A percentile compares a stretch with the other conserved stretches of the same genome.
Conservation (phyloP, 2,113 vertebrate genomes). For the Cyanoliseus patagonus region DNA sequence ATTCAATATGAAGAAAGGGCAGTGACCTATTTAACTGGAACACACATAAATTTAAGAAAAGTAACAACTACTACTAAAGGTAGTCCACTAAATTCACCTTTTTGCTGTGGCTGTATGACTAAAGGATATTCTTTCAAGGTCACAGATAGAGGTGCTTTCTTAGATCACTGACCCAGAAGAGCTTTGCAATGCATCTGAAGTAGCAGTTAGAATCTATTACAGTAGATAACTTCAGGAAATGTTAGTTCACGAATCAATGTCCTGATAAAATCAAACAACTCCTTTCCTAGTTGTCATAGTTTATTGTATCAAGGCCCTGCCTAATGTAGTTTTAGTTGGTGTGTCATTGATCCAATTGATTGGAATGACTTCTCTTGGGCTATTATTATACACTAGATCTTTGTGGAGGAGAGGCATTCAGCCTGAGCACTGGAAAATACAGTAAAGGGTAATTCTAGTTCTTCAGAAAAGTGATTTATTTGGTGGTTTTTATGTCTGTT, state of each 20-base stretch:
- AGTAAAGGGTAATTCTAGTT: background rate
- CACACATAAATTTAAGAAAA: background rate
- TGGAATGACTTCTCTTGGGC: background rate
- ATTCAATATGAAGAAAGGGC: background rate
- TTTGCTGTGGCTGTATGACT: background rate
- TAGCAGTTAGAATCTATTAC: background rate
- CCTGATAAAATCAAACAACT: slow-evolving; percentile 35
- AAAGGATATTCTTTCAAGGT: background rate
- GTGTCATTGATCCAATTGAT: slow-evolving; percentile 40
- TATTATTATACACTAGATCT: background rate
- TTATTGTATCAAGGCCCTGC: slow-evolving; percentile 11
- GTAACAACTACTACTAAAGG: background rate
- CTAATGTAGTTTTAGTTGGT: slow-evolving; percentile 27
- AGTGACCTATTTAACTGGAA: background rate
- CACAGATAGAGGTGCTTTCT: background rate
- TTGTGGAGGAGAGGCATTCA: background rate
- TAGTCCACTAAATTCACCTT: background rate
- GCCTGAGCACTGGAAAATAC: background rate
- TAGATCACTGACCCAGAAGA: background rate
- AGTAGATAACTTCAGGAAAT: slow-evolving; percentile 20
- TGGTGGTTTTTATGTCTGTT: background rate
- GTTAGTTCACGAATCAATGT: slow-evolving; percentile 33
- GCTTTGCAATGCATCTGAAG: background rate
- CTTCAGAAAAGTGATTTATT: background rate
- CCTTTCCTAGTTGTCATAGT: background rate